Evolutionary conservation across 2,888 invertebrate species (phyloP), one percentile per base, ranked within the genome.

Genomic region (Cremastobaeus sp.): DNA sequence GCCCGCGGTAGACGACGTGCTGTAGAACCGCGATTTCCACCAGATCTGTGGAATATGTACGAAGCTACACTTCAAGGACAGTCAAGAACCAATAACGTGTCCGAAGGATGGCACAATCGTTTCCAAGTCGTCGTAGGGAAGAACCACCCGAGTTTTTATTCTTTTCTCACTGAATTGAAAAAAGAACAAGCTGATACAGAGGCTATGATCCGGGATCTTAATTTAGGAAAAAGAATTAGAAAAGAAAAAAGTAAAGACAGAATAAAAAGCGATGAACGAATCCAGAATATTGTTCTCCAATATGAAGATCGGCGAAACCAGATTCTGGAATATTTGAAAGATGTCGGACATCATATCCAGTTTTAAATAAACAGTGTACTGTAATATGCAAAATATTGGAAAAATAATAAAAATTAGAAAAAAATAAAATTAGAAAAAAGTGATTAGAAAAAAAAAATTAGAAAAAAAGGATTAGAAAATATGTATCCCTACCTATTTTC

Each of bases 31-130:
- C 45, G 45, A 25, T 45, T 12, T 11, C 21, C 11, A 14, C 45
- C 45, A 25, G 25, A 45, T n/a, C 14, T 45, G 8, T 45, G 45
- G 45, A 21, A 21, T 25, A 45, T 45, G 35, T 35, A 35, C 14
- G 14, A 35, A 3, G 35, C 35, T 4, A 35, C 35, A 17, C 6
- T 39, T 9, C 12, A 18, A 39, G 18, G 18, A 18, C 1, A 9
- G 18, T 39, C 39, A 9, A n/a, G 14, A 12, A 35, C 4, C 3
- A 25, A 25, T 25, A 25, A 25, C 8, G 3, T 25, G 8, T 25
- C 25, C 25, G 25, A 25, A 8, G 25, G 3, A 25, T n/a, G n/a
- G n/a, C n/a, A n/a, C n/a, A n/a, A n/a, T n/a, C n/a, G n/a, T n/a
- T n/a, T n/a, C n/a, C n/a, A 25, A 5, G 25, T 25, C 3, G 25